Percentiles rank a stretch among this genome's conserved stretches.
Evolutionary conservation across 2,888 invertebrate genomes (phyloP).

Genomic region (Lochmaea capreae): DNA sequence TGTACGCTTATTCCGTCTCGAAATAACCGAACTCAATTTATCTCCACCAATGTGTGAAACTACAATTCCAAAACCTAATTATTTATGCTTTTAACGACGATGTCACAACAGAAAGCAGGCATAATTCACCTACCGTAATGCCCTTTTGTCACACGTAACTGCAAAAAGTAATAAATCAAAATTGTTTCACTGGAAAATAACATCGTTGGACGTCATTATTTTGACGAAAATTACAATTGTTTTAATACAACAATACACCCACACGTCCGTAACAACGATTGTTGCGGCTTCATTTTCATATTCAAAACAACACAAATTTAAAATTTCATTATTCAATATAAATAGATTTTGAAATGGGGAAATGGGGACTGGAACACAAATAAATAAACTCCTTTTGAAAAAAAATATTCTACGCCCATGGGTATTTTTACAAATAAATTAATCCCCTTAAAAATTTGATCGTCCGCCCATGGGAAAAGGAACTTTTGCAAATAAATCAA

Average conservation of each 20-base stretch:
- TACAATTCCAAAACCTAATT: conserved; percentile 11
- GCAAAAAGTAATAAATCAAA: conserved; percentile 16
- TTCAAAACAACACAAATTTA: no score
- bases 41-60: conserved; percentile 9
- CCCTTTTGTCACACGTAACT: conserved; percentile 14
- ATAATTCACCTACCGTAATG: conserved; percentile 8
- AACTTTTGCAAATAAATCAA: no score
- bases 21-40: neutral
- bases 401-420: no score
- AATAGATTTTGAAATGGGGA: no score
- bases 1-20: neutral
- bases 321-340: no score
- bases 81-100: conserved; percentile 16
- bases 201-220: neutral
- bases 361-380: no score
- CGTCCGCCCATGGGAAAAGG: no score
- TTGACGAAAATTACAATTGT: neutral
- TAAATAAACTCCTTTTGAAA: no score
- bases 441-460: no score
- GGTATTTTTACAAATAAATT: no score
- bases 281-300: no score
- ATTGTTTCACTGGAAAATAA: conserved; percentile 10
- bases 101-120: conserved; percentile 12
- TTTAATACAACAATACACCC: neutral
- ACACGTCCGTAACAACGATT: neutral